Conservation (phyloP, 2,797 vertebrate genomes). For the Cottoperca gobio region DNA sequence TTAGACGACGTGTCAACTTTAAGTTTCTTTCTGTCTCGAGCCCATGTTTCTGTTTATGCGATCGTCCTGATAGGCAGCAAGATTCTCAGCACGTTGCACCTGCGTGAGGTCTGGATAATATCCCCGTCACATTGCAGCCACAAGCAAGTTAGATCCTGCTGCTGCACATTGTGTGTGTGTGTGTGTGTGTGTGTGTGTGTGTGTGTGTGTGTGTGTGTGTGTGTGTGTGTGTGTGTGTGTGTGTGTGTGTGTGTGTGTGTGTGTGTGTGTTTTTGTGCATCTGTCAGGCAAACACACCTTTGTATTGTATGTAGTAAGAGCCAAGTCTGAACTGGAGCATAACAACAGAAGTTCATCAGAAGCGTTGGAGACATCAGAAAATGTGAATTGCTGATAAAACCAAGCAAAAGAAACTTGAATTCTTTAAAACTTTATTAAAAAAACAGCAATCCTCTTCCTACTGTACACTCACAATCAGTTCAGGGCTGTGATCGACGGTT, state of each 20-base stretch:
- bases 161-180: background rate
- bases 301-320: constrained; percentile 1
- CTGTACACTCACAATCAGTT: too few relatives aligned
- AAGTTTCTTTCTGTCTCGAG: background rate
- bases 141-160: background rate
- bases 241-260: too few relatives aligned
- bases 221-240: too few relatives aligned
- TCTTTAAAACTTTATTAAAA: background rate
- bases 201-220: constrained; percentile 1
- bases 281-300: constrained; percentile 18
- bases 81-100: constrained; percentile 3
- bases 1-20: background rate
- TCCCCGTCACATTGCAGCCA: background rate
- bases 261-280: constrained; percentile 4
- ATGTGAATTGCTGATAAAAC: background rate
- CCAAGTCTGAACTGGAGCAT: background rate
- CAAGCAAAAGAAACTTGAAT: background rate
- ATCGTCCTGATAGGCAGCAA: background rate
- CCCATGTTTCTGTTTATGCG: background rate
- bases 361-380: constrained; percentile 1
- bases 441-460: background rate
- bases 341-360: constrained; percentile 7
- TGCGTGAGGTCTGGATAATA: background rate
- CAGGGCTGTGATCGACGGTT: rapidly evolving
- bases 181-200: too few relatives aligned